phyloP scores from a whole-genome alignment of 2,797 vertebrate species.

The Holocentrus rufus region DNA sequence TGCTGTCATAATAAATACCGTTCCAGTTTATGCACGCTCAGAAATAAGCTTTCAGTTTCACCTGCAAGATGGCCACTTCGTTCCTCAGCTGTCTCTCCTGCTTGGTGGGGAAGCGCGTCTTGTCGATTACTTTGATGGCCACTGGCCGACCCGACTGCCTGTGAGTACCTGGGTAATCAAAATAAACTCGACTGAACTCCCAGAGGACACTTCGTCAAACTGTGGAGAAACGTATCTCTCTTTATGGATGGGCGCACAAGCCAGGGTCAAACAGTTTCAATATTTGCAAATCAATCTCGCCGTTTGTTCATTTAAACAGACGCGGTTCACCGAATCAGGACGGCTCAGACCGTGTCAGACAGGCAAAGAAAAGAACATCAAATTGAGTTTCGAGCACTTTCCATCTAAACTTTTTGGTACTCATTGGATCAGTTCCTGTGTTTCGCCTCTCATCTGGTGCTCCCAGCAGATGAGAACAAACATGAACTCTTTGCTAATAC shows the following conservation, averaged over 20 bases:
- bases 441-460: not conserved
- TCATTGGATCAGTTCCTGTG: not conserved
- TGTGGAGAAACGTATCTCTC: too few relatives aligned
- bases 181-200: not conserved
- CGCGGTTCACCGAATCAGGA: too few relatives aligned
- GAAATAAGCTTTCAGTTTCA: slow-evolving; percentile 14
- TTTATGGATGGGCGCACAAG: too few relatives aligned
- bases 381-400: too few relatives aligned
- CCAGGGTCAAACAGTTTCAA: too few relatives aligned
- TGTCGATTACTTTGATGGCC: slow-evolving; percentile 84
- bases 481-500: not conserved
- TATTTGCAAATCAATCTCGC: too few relatives aligned
- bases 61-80: slow-evolving; percentile 81
- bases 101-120: slow-evolving; percentile 78
- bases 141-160: slow-evolving; percentile 72
- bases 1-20: rapidly evolving
- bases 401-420: not conserved
- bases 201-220: not conserved
- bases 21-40: rapidly evolving
- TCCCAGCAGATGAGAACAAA: not conserved
- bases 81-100: slow-evolving; percentile 81
- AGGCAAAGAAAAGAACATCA: too few relatives aligned
- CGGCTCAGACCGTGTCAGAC: too few relatives aligned
- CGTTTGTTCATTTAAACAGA: too few relatives aligned
- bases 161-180: slow-evolving; percentile 74